These are phyloP conservation scores for Dryobota labecula DNA, from an alignment of 2,888 invertebrate species.

Conservation along the genomic window DNA sequence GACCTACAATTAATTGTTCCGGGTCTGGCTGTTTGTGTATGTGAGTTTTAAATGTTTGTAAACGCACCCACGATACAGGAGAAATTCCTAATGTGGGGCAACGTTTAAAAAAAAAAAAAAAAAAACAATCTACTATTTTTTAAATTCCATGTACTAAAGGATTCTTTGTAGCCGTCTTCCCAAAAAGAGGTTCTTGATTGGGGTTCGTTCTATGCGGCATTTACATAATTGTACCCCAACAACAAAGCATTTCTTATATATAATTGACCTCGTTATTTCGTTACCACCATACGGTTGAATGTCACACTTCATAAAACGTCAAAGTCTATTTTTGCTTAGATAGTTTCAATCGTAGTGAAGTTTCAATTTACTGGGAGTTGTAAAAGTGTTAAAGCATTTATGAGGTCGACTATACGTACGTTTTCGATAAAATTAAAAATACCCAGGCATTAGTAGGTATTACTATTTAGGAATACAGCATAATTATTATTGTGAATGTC, in stretches of 20 bases:
- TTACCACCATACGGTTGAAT: neutral
- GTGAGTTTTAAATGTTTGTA: too few species aligned
- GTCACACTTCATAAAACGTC: neutral
- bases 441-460: neutral
- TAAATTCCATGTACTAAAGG: too few species aligned
- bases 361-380: neutral
- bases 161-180: neutral
- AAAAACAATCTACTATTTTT: too few species aligned
- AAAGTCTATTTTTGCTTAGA: neutral
- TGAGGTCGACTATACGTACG: too few species aligned
- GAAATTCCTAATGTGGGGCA: too few species aligned
- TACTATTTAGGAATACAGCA: neutral
- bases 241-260: too few species aligned
- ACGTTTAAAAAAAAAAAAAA: too few species aligned
- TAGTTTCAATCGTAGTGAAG: neutral
- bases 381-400: neutral
- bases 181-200: neutral
- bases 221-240: neutral
- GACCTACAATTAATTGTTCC: too few species aligned
- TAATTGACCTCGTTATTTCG: neutral
- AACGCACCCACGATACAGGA: too few species aligned
- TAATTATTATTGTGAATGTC: conserved; percentile 4
- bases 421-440: neutral
- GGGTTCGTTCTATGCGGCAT: neutral
- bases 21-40: too few species aligned